These are phyloP conservation scores for Polypedilum pembai DNA, from an alignment of 1,140 invertebrate genomes.

Conservation along the genomic window DNA sequence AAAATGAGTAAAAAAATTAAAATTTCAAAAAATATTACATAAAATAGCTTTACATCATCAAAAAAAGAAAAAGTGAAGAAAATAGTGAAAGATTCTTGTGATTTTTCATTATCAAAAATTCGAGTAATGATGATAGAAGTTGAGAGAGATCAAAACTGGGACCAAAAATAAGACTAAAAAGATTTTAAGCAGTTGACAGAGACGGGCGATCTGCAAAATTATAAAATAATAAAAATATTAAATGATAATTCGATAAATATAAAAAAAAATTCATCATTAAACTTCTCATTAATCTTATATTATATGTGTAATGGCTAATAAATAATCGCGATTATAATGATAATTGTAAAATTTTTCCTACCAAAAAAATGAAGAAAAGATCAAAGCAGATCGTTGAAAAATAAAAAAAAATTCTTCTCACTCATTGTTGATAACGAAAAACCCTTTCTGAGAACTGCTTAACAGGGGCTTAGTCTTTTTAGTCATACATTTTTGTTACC, in stretches of 20 bases:
- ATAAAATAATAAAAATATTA: not conserved
- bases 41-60: no score
- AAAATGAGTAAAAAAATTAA: no score
- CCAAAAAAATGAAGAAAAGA: not conserved
- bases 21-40: no score
- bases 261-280: constrained; percentile 2
- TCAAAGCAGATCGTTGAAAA: not conserved
- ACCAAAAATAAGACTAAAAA: constrained; percentile 22
- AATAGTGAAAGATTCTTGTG: not conserved
- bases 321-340: constrained; percentile 10
- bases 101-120: not conserved
- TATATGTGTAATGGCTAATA: constrained; percentile 26
- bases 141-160: not conserved
- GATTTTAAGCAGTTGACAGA: constrained; percentile 25
- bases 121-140: not conserved
- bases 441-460: constrained; percentile 15
- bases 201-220: not conserved
- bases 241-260: constrained; percentile 16
- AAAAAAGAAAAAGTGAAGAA: no score
- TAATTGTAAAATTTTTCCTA: constrained; percentile 3
- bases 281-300: constrained; percentile 27
- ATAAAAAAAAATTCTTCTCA: not conserved
- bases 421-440: not conserved
- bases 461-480: constrained; percentile 27
- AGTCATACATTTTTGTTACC: not conserved